Percentiles rank a stretch among this genome's conserved stretches.
These are phyloP conservation scores for Nomada fabriciana DNA, from an alignment of 2,888 invertebrate species.

Conservation along the genomic window DNA sequence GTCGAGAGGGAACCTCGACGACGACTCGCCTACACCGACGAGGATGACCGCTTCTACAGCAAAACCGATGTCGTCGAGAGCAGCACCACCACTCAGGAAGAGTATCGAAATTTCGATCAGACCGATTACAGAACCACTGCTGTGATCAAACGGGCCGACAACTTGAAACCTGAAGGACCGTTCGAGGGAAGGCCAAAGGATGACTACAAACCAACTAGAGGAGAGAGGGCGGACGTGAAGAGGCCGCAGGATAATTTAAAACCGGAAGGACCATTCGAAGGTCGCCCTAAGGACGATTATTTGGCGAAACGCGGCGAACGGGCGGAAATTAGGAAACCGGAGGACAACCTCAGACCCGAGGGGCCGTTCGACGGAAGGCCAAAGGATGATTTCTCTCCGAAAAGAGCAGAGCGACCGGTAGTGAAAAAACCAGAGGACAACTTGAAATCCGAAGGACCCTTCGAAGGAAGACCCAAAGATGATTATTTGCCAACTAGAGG, in stretches of 20 bases:
- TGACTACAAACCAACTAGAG: constrained; percentile 83
- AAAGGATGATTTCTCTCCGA: constrained; percentile 81
- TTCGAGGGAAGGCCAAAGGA: constrained; percentile 83
- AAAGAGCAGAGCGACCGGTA: constrained; percentile 80
- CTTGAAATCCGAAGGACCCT: constrained; percentile 85
- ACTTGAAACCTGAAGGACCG: constrained; percentile 87
- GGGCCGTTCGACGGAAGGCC: constrained; percentile 18
- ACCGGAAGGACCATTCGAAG: constrained; percentile 27
- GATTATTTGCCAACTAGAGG: constrained; percentile 86
- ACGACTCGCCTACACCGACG: constrained; percentile 90
- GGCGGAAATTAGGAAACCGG: neutral
- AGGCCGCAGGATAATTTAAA: constrained; percentile 25
- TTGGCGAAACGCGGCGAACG: neutral
- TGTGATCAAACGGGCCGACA: constrained; percentile 82
- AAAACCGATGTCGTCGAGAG: constrained; percentile 86
- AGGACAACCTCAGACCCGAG: constrained; percentile 30
- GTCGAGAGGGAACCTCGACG: constrained; percentile 84
- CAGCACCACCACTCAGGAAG: constrained; percentile 90
- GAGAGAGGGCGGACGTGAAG: constrained; percentile 82
- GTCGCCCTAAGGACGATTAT: constrained; percentile 21
- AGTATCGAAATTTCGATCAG: constrained; percentile 87
- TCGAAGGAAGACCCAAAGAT: constrained; percentile 81
- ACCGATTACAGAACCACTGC: constrained; percentile 84
- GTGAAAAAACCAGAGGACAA: constrained; percentile 86
- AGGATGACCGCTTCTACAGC: constrained; percentile 85